Percentiles rank a stretch among this genome's conserved stretches.
These are phyloP conservation scores for Tichodroma muraria DNA, from an alignment of 2,113 vertebrate genomes.

Conservation along the genomic window DNA sequence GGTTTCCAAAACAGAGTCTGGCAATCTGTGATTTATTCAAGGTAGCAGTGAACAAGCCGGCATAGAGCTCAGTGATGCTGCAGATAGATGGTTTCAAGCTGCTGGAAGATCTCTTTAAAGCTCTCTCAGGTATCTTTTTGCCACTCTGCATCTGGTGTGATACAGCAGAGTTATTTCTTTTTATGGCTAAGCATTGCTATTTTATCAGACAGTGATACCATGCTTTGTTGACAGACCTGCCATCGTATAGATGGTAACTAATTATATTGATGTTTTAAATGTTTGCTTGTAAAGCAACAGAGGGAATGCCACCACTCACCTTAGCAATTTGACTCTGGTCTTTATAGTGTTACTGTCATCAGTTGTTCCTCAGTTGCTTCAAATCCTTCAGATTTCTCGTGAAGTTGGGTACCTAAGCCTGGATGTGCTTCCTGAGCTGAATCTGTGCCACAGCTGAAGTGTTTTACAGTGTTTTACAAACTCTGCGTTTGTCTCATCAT, in stretches of 20 bases:
- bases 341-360: neutral
- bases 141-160: slow-evolving; percentile 1
- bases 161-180: slow-evolving; percentile 18
- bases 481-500: neutral
- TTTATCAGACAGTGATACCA: neutral
- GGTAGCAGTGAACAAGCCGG: neutral
- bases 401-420: neutral
- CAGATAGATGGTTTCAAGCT: slow-evolving; percentile 22
- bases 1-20: neutral
- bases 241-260: neutral
- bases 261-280: neutral
- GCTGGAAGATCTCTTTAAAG: slow-evolving; percentile 22
- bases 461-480: neutral
- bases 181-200: neutral
- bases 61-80: neutral
- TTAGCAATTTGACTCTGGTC: neutral
- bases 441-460: neutral
- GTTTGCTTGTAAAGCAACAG: neutral
- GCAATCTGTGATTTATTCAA: slow-evolving; percentile 25
- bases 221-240: neutral
- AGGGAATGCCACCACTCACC: neutral
- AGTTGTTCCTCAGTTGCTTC: neutral
- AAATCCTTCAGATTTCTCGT: neutral
- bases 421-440: neutral
- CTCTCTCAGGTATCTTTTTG: slow-evolving; percentile 25